Base-by-base conservation (phyloP, 2,888 invertebrate genomes). In the Caenorhabditis auriculariae region DNA sequence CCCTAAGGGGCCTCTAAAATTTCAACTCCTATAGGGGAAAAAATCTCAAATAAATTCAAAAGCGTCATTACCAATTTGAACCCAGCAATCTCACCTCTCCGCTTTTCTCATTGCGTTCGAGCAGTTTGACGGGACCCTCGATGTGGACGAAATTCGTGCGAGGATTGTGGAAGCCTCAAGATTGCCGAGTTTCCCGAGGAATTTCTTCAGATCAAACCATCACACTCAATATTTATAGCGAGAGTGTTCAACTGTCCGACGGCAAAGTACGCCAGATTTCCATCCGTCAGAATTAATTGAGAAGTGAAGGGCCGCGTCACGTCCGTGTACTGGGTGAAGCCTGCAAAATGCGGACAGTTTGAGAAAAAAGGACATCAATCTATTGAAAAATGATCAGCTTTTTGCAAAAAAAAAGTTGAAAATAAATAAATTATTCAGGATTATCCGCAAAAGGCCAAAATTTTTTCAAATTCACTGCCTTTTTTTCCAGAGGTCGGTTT, bases 191-290 rank as follows among this genome's bases (percentile, higher is more conserved):
- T 12, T 44, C 24, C 7, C 1, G 12, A 6, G 27, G 24, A 23
- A 44, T 12, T 17, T 12, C 23, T 15, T 15, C 47, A 46, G 24
- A 15, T 24, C 24, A 24, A 19, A 68, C 72, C 75, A 24, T 68
- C 66, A 43, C 70, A 64, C 23, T 78, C 73, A 19, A 80, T 69
- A 50, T 80, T 80, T 47, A 77, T 75, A 19, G 80, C 80, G 37
- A 81, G 47, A 2, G 93, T 94, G 82, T 98, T 98, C 55, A 98
- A 83, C 82, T 98, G 96, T 82, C 94, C 96, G 15, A 88, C 87
- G 80, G 89, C 90, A 69, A 95, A 89, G 0, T 90, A 89, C 88
- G 91, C 93, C 3, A 87, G 81, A 68, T 89, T 87, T 0, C 96
- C 95, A 83, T 96, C 89, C 0, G 93, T 91, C 37, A 94, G 86